Percentiles rank a stretch among this genome's conserved stretches.
Evolutionary conservation across 2,113 vertebrate species (phyloP).

Genomic region (human): GRCh38 chr1:106914001-106914500

Average conservation of each 20-base stretch:
- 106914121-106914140: not conserved
- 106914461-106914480: not conserved
- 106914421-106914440: not conserved
- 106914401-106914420: not conserved
- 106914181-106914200: not conserved
- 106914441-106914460: not conserved
- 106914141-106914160: not conserved
- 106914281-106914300: not conserved
- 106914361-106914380: not conserved
- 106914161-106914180: not conserved
- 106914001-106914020: not conserved
- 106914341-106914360: not conserved
- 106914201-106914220: not conserved
- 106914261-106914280: not conserved
- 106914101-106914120: not conserved
- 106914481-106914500: not conserved
- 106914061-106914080: not conserved
- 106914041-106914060: not conserved
- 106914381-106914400: not conserved
- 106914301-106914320: not conserved
- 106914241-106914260: not conserved
- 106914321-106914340: not conserved
- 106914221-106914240: not conserved
- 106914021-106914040: not conserved
- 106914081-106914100: not conserved